phyloP scores from a whole-genome alignment of 1,140 invertebrate species.

The Caenorhabditis briggsae region DNA sequence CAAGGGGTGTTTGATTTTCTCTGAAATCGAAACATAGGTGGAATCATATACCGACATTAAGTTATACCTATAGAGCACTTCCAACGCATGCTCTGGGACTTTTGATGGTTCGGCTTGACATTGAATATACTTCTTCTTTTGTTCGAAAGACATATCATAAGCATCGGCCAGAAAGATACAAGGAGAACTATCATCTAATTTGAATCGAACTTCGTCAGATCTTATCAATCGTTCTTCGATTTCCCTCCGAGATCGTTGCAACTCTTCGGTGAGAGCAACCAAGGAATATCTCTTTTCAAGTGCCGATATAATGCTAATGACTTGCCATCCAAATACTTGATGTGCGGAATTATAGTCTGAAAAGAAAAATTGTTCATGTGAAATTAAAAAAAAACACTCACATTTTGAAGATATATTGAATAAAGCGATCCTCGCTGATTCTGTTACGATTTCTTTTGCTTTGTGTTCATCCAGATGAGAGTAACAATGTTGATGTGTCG shows the following conservation, averaged over 20 bases:
- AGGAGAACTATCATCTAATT: not conserved
- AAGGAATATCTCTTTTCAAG: not conserved
- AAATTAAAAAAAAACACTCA: not conserved
- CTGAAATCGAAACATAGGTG: too few species aligned
- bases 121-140: too few species aligned
- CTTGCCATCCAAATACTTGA: slow-evolving; percentile 19
- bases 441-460: not conserved
- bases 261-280: not conserved
- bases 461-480: not conserved
- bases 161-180: not conserved
- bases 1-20: too few species aligned
- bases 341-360: not conserved
- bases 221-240: not conserved
- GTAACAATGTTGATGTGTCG: not conserved
- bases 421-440: not conserved
- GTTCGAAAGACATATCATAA: not conserved
- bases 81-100: too few species aligned
- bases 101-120: too few species aligned
- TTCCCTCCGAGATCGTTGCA: not conserved
- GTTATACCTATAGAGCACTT: too few species aligned
- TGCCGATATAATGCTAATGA: not conserved
- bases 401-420: not conserved
- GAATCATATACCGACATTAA: too few species aligned
- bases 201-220: not conserved
- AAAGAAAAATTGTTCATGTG: not conserved